Evolutionary conservation across 2,888 invertebrate genomes (phyloP).

Genomic region (Shargacucullia verbasci): DNA sequence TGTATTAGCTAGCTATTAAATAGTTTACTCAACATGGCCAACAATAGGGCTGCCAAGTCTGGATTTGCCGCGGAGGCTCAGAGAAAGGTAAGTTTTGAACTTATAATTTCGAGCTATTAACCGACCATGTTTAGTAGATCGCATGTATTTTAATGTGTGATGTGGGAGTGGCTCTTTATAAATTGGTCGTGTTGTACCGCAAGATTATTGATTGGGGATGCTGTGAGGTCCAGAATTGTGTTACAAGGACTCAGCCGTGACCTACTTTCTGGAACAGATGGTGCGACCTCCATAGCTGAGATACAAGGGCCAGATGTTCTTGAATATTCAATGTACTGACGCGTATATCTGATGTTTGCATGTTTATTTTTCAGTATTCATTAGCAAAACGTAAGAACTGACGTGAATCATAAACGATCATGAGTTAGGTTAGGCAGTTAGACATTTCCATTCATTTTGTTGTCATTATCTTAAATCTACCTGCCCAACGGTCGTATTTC

Average conservation of each 20-base stretch:
- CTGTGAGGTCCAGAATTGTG: slow-evolving; percentile 80
- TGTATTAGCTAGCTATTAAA: slow-evolving; percentile 70
- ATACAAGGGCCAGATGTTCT: slow-evolving; percentile 42
- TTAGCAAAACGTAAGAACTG: neutral
- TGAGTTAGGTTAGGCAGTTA: neutral
- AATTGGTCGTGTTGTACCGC: slow-evolving; percentile 61
- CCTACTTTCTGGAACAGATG: slow-evolving; percentile 73
- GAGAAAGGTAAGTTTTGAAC: slow-evolving; percentile 93
- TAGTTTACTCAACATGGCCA: slow-evolving; percentile 90
- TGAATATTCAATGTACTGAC: slow-evolving; percentile 7
- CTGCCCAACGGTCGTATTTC: neutral
- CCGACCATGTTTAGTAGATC: slow-evolving; percentile 58
- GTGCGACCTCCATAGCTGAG: slow-evolving; percentile 39
- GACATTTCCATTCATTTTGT: neutral
- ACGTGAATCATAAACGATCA: too few relatives aligned
- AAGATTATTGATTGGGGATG: slow-evolving; percentile 83
- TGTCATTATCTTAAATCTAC: neutral
- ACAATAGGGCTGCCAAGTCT: slow-evolving; percentile 95
- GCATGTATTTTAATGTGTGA: slow-evolving; percentile 36
- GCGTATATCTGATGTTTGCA: slow-evolving; percentile 13
- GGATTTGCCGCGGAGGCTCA: slow-evolving; percentile 99
- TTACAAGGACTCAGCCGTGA: slow-evolving; percentile 82
- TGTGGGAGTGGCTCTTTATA: slow-evolving; percentile 57
- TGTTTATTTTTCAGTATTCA: slow-evolving; percentile 2
- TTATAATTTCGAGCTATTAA: slow-evolving; percentile 57